Conservation (phyloP, 2,113 vertebrate species). For the Apus apus region DNA sequence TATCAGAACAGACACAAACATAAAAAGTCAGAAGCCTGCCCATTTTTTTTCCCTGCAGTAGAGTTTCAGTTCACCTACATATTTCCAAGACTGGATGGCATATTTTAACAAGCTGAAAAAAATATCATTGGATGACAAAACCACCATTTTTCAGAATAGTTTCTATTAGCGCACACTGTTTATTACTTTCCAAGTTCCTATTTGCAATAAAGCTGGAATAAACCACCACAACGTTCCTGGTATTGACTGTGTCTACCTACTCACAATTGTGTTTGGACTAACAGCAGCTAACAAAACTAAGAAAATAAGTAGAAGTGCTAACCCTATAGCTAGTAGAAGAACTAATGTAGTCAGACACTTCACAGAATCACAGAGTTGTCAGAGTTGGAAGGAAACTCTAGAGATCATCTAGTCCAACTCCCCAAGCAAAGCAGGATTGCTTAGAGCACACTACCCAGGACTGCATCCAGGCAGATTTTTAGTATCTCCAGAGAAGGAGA, state of each 20-base stretch:
- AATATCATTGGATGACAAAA: neutral
- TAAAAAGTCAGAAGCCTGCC: neutral
- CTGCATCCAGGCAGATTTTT: too few relatives aligned
- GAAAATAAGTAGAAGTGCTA: neutral
- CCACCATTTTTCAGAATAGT: neutral
- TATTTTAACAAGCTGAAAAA: neutral
- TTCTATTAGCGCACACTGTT: neutral
- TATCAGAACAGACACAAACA: neutral
- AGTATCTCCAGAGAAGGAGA: too few relatives aligned
- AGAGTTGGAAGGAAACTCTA: too few relatives aligned
- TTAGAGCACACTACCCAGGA: too few relatives aligned
- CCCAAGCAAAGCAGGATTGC: too few relatives aligned
- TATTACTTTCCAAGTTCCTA: neutral
- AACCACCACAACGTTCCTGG: neutral
- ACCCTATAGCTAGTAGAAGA: neutral
- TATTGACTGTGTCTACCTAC: neutral
- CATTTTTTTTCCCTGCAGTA: neutral
- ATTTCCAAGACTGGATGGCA: neutral
- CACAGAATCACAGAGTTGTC: too few relatives aligned
- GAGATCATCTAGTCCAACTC: too few relatives aligned
- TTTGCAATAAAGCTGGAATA: neutral
- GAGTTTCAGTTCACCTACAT: neutral
- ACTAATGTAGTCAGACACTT: neutral
- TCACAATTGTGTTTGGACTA: neutral
- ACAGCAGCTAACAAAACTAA: neutral